phyloP scores from a whole-genome alignment of 2,113 vertebrate species.

The Ceuthmochares aereus region DNA sequence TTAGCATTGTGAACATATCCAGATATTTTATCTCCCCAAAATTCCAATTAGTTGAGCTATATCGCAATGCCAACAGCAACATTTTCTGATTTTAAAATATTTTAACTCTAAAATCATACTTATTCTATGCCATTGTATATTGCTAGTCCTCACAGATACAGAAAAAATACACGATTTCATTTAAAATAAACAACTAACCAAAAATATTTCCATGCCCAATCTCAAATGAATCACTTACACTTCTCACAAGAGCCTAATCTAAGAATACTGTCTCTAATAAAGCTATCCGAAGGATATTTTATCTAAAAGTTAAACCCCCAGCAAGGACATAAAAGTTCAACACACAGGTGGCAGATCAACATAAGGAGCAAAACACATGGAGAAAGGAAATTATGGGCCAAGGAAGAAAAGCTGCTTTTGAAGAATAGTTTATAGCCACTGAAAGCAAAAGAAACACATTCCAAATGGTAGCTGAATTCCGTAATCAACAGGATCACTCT shows the following conservation, averaged over 20 bases:
- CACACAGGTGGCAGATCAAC: neutral
- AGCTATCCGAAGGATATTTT: neutral
- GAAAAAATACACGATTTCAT: neutral
- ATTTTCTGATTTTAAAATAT: neutral
- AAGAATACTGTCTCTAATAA: neutral
- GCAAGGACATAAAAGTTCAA: neutral
- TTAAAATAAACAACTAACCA: neutral
- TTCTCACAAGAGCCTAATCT: neutral
- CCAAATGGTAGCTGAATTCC: neutral
- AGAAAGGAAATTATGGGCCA: neutral
- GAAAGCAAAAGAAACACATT: neutral
- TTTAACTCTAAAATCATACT: neutral
- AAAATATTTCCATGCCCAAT: accelerated
- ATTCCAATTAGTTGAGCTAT: neutral
- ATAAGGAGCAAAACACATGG: neutral
- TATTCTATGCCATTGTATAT: neutral
- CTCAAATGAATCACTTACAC: neutral
- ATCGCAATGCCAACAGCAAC: neutral
- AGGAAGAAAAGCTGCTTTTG: neutral
- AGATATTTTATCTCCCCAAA: neutral
- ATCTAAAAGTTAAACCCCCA: neutral
- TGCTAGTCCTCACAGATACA: neutral
- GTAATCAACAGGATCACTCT: neutral
- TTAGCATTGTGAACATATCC: neutral
- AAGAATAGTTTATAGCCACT: neutral